Conservation (phyloP, 1,140 invertebrate genomes). For the Halictus rubicundus region DNA sequence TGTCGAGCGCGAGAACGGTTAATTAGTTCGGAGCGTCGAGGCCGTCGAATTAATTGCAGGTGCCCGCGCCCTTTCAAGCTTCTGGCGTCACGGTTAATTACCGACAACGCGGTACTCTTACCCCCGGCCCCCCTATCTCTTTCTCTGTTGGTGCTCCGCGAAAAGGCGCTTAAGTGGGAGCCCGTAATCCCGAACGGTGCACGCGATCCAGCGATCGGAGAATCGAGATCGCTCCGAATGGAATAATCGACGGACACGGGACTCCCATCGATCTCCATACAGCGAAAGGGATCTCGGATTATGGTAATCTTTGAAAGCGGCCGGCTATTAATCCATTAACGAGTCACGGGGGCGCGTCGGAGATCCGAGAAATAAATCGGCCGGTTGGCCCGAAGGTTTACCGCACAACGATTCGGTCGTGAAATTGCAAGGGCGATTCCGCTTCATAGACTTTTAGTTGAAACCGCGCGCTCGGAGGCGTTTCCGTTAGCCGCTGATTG, state of each 20-base stretch:
- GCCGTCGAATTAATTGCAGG: constrained; percentile 28
- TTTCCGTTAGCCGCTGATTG: too few relatives aligned
- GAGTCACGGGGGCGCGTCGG: not conserved
- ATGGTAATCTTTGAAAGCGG: not conserved
- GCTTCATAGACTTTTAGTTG: too few relatives aligned
- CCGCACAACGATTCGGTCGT: not conserved
- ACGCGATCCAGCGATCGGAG: not conserved
- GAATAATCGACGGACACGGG: constrained; percentile 22
- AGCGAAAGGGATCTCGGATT: not conserved
- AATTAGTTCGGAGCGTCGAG: constrained; percentile 35
- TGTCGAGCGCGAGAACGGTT: constrained; percentile 33
- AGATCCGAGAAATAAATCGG: not conserved
- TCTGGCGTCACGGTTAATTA: constrained; percentile 42
- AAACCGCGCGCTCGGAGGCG: too few relatives aligned
- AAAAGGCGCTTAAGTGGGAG: constrained; percentile 46
- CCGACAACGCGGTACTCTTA: not conserved
- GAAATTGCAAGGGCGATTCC: not conserved
- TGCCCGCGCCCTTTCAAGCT: constrained; percentile 3
- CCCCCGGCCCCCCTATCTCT: too few relatives aligned
- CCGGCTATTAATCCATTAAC: not conserved
- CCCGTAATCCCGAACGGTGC: constrained; percentile 10
- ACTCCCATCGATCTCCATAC: not conserved
- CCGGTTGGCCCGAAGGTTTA: not conserved
- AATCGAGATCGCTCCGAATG: constrained; percentile 4
- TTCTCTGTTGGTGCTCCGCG: not conserved